Evolutionary conservation across 1,140 invertebrate species (phyloP), one percentile per base, ranked within the genome.

Genomic region (Heliconius hermathena): DNA sequence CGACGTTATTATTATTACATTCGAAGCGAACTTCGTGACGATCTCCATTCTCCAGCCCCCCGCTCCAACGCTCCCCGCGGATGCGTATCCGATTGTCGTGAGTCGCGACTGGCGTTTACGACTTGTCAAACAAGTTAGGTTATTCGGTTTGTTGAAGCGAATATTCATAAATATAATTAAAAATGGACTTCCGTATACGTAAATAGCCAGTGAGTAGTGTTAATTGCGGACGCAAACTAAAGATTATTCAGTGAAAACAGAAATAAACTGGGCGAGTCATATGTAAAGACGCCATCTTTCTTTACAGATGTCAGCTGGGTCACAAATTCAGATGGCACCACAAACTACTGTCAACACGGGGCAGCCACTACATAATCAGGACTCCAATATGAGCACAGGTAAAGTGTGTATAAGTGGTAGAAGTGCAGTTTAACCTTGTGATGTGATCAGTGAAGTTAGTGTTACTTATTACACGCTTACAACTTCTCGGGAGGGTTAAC

Each of bases 361-460:
- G 96, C 97, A 97, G 96, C 96, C 97, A 95, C 96, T 96, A 96
- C 96, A 97, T 96, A 98, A 97, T 97, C 98, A 98, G 96, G 98
- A 98, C 96, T 98, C 98, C 95, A 98, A 98, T 96, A 98, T 98
- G 97, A 98, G 98, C 96, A 98, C 97, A 96, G 97, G 97, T 97
- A 94, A 94, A 88, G 89, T 86, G 92, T 93, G 92, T 89, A 88
- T 88, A 89, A 85, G 91, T 92, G 91, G 81, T 87, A 89, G 71
- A 87, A 90, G 91, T 94, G 91, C 83, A 83, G 83, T 87, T 85
- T 87, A 88, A 86, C 72, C 71, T 86, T 83, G 91, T 90, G 89
- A 87, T 88, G 90, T 91, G 90, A 86, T 84, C 85, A 91, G 90
- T 93, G 90, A 85, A 81, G 81, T 84, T 81, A 78, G 87, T 93